Evolutionary conservation across 1,140 invertebrate genomes (phyloP).

Genomic region (Heliconius hewitsoni): DNA sequence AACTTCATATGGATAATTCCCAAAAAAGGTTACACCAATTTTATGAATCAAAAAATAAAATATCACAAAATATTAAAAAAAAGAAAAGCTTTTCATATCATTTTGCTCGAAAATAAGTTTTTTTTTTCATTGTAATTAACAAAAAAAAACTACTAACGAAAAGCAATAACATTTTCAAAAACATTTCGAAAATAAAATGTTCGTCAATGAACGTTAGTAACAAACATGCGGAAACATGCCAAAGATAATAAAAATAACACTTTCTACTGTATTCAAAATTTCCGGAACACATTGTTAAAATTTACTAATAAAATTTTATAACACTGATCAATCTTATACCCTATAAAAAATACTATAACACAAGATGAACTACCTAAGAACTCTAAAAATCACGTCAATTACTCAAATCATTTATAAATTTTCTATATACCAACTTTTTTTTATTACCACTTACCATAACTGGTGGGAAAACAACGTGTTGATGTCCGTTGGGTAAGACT

Average conservation of each 20-base stretch:
- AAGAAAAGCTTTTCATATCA: slow-evolving; percentile 24
- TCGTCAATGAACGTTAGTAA: slow-evolving; percentile 37
- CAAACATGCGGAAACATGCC: slow-evolving; percentile 47
- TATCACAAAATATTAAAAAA: slow-evolving; percentile 17
- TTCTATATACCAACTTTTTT: neutral
- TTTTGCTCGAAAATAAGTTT: neutral
- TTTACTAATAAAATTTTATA: neutral
- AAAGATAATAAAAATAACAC: neutral
- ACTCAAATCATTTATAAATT: neutral
- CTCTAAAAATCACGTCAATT: neutral
- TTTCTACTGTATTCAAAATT: neutral
- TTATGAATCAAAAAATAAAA: slow-evolving; percentile 2
- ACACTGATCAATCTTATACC: neutral
- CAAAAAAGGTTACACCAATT: neutral
- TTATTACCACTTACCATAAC: slow-evolving; percentile 58
- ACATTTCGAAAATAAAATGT: neutral
- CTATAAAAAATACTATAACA: neutral
- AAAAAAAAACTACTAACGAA: neutral
- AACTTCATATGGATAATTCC: no score
- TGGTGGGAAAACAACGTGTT: slow-evolving; percentile 56
- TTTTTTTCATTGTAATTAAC: neutral
- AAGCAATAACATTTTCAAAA: neutral
- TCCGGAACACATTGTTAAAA: neutral
- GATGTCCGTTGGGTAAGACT: slow-evolving; percentile 62
- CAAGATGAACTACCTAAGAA: neutral